phyloP scores from a whole-genome alignment of 2,888 invertebrate species.

The Barypeithes pellucidus region DNA sequence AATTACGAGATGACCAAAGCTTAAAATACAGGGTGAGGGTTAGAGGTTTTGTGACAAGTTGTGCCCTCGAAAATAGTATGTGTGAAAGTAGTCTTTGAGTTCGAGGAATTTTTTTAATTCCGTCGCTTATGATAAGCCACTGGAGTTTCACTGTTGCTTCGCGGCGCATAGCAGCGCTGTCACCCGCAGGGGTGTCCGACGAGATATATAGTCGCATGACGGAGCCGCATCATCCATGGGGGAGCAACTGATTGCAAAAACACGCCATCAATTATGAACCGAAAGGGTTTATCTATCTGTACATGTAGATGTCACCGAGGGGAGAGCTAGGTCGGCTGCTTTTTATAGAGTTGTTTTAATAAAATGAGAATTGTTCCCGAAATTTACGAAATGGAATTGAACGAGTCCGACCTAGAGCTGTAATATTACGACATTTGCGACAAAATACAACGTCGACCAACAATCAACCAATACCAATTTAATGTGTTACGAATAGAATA shows the following conservation, averaged over 20 bases:
- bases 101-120: too few species aligned
- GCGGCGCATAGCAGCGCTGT: slow-evolving; percentile 48
- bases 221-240: slow-evolving; percentile 46
- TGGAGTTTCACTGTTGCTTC: slow-evolving; percentile 46
- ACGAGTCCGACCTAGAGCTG: too few species aligned
- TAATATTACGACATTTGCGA: too few species aligned
- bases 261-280: slow-evolving; percentile 48
- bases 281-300: slow-evolving; percentile 51
- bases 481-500: too few species aligned
- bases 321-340: slow-evolving; percentile 26
- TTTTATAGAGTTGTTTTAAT: slow-evolving; percentile 18
- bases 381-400: too few species aligned
- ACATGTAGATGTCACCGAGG: slow-evolving; percentile 41
- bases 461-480: too few species aligned
- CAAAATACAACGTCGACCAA: too few species aligned
- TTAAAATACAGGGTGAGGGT: too few species aligned
- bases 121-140: background rate
- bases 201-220: slow-evolving; percentile 51
- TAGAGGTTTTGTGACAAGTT: too few species aligned
- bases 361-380: background rate
- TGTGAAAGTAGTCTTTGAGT: too few species aligned
- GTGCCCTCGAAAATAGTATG: too few species aligned
- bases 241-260: slow-evolving; percentile 46
- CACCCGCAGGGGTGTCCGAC: slow-evolving; percentile 40
- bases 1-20: too few species aligned